Conservation (phyloP, 2,113 vertebrate genomes). For the Melanotaenia duboulayi region DNA sequence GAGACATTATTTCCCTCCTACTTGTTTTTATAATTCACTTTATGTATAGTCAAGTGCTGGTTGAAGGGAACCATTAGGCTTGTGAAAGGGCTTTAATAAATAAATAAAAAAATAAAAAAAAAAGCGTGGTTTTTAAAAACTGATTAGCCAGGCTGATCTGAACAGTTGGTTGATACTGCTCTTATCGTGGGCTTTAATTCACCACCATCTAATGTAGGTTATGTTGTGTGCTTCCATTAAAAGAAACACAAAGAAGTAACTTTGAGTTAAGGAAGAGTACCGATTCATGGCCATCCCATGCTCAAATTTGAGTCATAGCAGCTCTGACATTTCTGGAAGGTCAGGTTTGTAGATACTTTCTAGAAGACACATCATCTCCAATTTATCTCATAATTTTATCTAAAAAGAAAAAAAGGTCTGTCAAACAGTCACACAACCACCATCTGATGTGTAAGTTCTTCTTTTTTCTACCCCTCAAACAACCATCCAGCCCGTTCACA, state of each 20-base stretch:
- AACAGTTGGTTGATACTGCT: conserved; percentile 19
- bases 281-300: not conserved
- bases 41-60: not conserved
- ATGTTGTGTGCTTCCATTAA: conserved; percentile 26
- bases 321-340: conserved; percentile 18
- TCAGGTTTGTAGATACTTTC: not conserved
- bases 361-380: conserved; percentile 7
- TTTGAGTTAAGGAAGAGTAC: conserved; percentile 3
- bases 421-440: not conserved
- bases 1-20: too few species aligned
- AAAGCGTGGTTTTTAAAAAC: conserved; percentile 6
- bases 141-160: not conserved
- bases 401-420: not conserved
- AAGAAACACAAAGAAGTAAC: conserved; percentile 33
- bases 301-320: conserved; percentile 4
- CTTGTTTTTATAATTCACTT: not conserved
- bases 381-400: not conserved
- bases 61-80: not conserved
- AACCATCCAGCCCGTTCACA: conserved; percentile 17
- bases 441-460: not conserved
- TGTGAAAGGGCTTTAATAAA: conserved; percentile 3
- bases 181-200: conserved; percentile 17
- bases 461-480: conserved; percentile 32
- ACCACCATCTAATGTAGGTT: conserved; percentile 2
- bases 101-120: not conserved